Evolutionary conservation across 2,888 invertebrate species (phyloP).

Genomic region (Venustoraphidia nigricollis): DNA sequence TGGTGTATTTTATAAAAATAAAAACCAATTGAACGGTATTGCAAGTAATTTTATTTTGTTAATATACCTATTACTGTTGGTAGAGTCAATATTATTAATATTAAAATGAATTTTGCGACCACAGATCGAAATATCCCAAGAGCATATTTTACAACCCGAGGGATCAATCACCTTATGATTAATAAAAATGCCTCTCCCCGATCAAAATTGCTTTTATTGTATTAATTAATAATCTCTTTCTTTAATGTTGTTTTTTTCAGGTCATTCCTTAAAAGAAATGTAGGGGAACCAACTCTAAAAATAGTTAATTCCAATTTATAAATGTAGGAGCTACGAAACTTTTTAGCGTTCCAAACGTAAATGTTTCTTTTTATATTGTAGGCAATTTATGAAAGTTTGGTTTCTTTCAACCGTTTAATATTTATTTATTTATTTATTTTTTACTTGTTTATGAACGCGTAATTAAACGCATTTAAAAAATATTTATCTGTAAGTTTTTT

Average conservation of each 20-base stretch:
- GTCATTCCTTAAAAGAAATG: background rate
- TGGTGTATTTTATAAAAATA: too few relatives aligned
- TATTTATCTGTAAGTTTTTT: background rate
- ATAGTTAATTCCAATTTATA: background rate
- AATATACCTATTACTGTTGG: too few relatives aligned
- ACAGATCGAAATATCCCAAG: too few relatives aligned
- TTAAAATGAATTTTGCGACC: too few relatives aligned
- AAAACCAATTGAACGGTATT: too few relatives aligned
- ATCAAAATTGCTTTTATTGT: background rate
- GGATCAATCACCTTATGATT: too few relatives aligned
- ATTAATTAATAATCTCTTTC: too few relatives aligned
- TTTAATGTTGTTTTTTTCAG: background rate
- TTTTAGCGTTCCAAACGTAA: background rate
- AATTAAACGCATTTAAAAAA: background rate
- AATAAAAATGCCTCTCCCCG: too few relatives aligned
- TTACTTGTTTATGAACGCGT: background rate
- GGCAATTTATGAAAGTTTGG: background rate
- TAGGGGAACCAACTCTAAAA: background rate
- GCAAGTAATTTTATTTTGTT: too few relatives aligned
- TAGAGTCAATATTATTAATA: too few relatives aligned
- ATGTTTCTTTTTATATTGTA: background rate
- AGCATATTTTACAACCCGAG: too few relatives aligned
- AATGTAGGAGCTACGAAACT: background rate
- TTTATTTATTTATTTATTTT: background rate
- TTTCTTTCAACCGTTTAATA: background rate